phyloP scores from a whole-genome alignment of 2,113 vertebrate genomes.

The Xenopus borealis region DNA sequence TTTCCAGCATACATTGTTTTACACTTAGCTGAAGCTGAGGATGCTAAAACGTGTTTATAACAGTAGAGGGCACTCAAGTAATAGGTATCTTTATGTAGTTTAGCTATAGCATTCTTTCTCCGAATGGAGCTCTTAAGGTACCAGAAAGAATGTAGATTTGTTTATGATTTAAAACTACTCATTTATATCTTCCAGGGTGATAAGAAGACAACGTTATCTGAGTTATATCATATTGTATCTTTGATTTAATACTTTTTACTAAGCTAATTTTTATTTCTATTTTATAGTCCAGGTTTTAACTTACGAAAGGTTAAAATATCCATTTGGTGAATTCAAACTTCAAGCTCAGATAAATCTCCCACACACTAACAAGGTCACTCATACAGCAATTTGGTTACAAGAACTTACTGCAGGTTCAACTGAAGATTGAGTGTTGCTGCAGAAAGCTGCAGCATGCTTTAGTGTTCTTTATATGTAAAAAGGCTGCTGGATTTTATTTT shows the following conservation, averaged over 20 bases:
- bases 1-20: not conserved
- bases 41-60: constrained; percentile 33
- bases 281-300: not conserved
- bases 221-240: not conserved
- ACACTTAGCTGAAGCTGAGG: not conserved
- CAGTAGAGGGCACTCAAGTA: constrained; percentile 74
- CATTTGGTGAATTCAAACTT: no score
- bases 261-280: not conserved
- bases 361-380: no score
- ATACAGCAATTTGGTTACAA: no score
- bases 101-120: not conserved
- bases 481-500: no score
- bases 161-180: not conserved
- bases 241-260: not conserved
- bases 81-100: constrained; percentile 54
- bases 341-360: no score
- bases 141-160: not conserved
- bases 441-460: no score
- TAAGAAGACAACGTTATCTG: not conserved
- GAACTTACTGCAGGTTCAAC: no score
- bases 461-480: no score
- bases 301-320: no score
- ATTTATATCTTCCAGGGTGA: not conserved
- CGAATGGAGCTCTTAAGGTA: not conserved
- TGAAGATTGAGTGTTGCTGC: no score